A percentile compares a stretch with the other conserved stretches of the same genome.
phyloP scores from a whole-genome alignment of 2,888 invertebrate species.

The Melipona beecheii region DNA sequence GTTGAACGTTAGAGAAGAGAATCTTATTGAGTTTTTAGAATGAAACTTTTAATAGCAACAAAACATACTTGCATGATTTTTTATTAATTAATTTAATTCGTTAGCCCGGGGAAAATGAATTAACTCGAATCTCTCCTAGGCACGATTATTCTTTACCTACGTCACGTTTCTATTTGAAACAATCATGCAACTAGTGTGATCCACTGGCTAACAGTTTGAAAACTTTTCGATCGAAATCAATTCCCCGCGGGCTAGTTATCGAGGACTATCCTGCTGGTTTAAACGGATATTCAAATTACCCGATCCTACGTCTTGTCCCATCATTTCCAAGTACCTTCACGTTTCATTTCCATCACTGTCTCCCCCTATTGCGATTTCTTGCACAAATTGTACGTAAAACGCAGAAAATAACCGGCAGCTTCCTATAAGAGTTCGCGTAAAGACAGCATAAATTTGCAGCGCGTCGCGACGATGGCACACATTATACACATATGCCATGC shows the following conservation, averaged over 20 bases:
- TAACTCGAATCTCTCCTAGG: neutral
- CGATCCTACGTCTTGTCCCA: constrained; percentile 4
- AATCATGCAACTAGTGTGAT: neutral
- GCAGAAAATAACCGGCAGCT: constrained; percentile 31
- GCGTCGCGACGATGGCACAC: constrained; percentile 36
- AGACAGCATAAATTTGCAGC: constrained; percentile 40
- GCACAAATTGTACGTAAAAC: constrained; percentile 37
- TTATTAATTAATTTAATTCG: neutral
- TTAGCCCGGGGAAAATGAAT: no score
- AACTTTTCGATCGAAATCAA: neutral
- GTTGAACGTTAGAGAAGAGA: no score
- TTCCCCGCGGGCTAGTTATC: neutral
- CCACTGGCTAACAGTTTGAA: neutral
- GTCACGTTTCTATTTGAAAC: no score
- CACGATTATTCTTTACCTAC: no score
- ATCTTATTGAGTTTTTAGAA: neutral
- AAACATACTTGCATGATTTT: neutral
- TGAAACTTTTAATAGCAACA: neutral
- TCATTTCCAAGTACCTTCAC: constrained; percentile 11
- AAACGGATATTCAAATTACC: constrained; percentile 14
- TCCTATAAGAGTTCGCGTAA: constrained; percentile 40
- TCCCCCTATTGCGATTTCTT: constrained; percentile 7
- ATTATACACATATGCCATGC: constrained; percentile 37
- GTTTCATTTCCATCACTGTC: constrained; percentile 35
- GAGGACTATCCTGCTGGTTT: neutral